These are phyloP conservation scores for Solea solea DNA, from an alignment of 2,113 vertebrate species.

Conservation along the genomic window DNA sequence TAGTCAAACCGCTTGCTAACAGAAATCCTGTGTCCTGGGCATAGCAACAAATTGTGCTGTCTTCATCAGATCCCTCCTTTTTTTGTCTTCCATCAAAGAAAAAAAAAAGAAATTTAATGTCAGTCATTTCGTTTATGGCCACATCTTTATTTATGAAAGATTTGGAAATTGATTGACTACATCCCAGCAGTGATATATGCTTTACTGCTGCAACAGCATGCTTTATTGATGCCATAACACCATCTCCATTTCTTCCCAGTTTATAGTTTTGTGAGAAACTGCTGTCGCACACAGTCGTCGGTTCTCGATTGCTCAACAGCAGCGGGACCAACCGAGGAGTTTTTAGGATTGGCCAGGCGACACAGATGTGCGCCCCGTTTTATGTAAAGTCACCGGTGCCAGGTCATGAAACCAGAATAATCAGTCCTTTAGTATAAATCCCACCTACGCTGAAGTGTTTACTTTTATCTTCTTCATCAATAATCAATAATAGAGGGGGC, in stretches of 20 bases:
- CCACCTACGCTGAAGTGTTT: background rate
- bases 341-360: conserved; percentile 31
- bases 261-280: conserved; percentile 71
- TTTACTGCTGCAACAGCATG: conserved; percentile 68
- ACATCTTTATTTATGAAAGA: conserved; percentile 72
- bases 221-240: conserved; percentile 77
- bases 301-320: conserved; percentile 43
- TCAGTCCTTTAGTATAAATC: conserved; percentile 4
- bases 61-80: conserved; percentile 54
- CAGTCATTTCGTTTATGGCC: conserved; percentile 70
- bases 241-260: conserved; percentile 61
- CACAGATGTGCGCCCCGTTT: conserved; percentile 43
- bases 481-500: background rate
- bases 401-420: conserved; percentile 19
- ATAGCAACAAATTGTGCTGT: conserved; percentile 34
- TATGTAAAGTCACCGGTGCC: conserved; percentile 26
- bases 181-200: conserved; percentile 69
- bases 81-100: conserved; percentile 51
- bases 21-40: conserved; percentile 17
- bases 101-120: conserved; percentile 49
- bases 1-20: conserved; percentile 3
- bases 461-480: background rate
- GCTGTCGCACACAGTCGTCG: conserved; percentile 54
- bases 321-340: conserved; percentile 23
- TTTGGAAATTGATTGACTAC: conserved; percentile 70